Evolutionary conservation across 2,888 invertebrate species (phyloP).

Genomic region (Phorcus lineatus): DNA sequence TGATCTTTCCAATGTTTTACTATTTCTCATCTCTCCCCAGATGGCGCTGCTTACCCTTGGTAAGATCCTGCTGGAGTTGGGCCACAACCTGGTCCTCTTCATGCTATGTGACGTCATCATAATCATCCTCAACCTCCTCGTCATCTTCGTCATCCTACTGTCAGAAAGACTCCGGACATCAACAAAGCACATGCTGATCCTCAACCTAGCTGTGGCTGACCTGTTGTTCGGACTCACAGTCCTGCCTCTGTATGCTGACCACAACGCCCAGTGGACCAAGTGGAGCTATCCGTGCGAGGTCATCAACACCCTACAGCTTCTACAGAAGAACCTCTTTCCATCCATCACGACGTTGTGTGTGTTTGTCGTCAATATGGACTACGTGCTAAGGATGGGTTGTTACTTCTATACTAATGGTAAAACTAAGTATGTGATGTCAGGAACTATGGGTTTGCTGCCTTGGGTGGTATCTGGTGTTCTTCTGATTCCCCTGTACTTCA

Average conservation of each 20-base stretch:
- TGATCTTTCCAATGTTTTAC: not conserved
- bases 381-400: slow-evolving; percentile 40
- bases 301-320: slow-evolving; percentile 34
- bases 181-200: slow-evolving; percentile 37
- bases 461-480: slow-evolving; percentile 38
- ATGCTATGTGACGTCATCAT: slow-evolving; percentile 26
- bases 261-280: slow-evolving; percentile 8
- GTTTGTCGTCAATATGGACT: slow-evolving; percentile 43
- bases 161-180: slow-evolving; percentile 31
- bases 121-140: slow-evolving; percentile 24
- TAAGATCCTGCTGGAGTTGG: not conserved
- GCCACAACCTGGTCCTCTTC: slow-evolving; percentile 28
- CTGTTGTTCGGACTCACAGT: slow-evolving; percentile 26
- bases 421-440: slow-evolving; percentile 28
- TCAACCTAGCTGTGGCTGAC: slow-evolving; percentile 39
- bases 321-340: slow-evolving; percentile 42
- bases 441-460: slow-evolving; percentile 36
- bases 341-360: slow-evolving; percentile 44
- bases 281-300: slow-evolving; percentile 15
- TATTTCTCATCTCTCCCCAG: not conserved
- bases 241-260: slow-evolving; percentile 33
- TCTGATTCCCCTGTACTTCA: slow-evolving; percentile 40
- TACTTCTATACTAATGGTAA: slow-evolving; percentile 29
- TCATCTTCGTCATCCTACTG: slow-evolving; percentile 29
- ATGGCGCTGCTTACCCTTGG: not conserved